Evolutionary conservation across 2,113 vertebrate species (phyloP), one percentile per base, ranked within the genome.

Genomic region (Ptilonorhynchus violaceus): DNA sequence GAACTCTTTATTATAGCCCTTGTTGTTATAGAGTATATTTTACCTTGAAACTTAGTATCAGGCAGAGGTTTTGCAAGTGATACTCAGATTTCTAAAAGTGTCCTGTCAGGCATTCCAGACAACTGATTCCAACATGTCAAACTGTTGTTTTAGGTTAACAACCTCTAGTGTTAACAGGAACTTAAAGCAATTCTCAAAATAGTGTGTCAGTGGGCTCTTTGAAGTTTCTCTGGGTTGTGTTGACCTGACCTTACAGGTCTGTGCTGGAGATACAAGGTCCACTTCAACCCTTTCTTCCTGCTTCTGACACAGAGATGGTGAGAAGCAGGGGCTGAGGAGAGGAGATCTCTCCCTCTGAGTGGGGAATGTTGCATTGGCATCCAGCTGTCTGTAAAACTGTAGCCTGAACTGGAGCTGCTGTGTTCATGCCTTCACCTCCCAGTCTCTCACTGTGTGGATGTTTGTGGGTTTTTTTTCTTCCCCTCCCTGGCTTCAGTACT

Each of bases 1-100:
- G 19, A 52, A 25, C 21, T 47, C 0, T 0, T 46, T 62, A 2
- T 47, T 64, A 46, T 73, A 52, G 13, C 14, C 5, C 4, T 0
- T 49, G 18, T 50, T 37, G 13, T 46, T 75, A 14, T 0, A 66
- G 73, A 80, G 23, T 14, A 37, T 27, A 2, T 74, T 82, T 88
- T 92, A 41, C 35, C 13, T 49, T 67, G 62, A 67, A 81, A 74
- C 28, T 64, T 49, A 35, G 7, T 27, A n/a, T 59, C 39, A 53
- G 25, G 28, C 22, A 84, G 49, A 59, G 30, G 72, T 76, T 83
- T 72, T 37, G 13, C 15, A 59, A 77, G 18, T 64, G 77, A 30
- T 0, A 1, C 13, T 52, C 10, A 11, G 30, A 11, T 80, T 80
- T 87, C n/a, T 84, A 3, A 28, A 69, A 81, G 9, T 9, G 13